Conservation (phyloP, 2,113 vertebrate species). For the Neotoma lepida region DNA sequence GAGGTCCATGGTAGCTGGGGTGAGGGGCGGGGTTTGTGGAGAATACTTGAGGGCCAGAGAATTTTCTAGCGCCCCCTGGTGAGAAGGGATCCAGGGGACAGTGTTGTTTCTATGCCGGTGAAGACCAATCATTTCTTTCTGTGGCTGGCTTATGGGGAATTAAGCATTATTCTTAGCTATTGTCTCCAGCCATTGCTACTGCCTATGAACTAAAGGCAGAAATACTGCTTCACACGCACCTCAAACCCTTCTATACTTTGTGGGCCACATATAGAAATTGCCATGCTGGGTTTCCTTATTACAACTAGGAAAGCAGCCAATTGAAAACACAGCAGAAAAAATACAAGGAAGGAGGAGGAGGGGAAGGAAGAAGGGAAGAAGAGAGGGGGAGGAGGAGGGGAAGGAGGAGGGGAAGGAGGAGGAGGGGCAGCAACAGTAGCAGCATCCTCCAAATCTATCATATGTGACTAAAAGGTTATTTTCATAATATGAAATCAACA, state of each 20-base stretch:
- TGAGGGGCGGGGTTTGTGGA: background rate
- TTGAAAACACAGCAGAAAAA: slow-evolving; percentile 20
- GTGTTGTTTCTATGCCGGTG: background rate
- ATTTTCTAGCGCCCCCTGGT: background rate
- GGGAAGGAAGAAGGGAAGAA: background rate
- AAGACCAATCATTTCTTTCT: slow-evolving; percentile 28
- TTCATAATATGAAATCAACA: background rate
- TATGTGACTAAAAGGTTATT: too few species aligned
- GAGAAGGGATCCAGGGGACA: background rate
- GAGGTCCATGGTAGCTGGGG: background rate
- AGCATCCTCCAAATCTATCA: background rate
- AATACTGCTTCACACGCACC: slow-evolving; percentile 7
- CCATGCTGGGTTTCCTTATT: background rate
- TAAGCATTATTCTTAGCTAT: background rate
- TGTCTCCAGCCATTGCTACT: background rate
- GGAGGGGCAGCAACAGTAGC: background rate
- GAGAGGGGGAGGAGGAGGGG: background rate
- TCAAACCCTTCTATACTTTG: background rate
- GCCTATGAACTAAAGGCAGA: slow-evolving; percentile 35
- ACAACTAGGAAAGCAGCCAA: slow-evolving; percentile 25
- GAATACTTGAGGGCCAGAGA: background rate
- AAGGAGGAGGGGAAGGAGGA: background rate
- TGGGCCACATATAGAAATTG: background rate
- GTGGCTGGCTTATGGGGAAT: background rate
- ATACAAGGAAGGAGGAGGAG: background rate